Conservation (phyloP, 2,113 vertebrate genomes). For the Phyllostomus discolor region DNA sequence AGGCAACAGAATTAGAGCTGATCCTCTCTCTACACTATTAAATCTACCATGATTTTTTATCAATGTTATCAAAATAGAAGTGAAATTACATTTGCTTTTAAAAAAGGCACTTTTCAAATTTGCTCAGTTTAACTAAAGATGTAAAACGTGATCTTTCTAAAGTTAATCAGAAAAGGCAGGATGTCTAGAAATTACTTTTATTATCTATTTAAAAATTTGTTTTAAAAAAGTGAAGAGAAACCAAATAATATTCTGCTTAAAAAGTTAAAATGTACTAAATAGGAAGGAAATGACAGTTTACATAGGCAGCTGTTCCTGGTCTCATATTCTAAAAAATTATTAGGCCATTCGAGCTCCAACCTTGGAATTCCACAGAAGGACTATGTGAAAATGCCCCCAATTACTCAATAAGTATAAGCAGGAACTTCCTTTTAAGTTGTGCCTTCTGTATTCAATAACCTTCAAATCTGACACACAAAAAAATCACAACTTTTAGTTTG, state of each 20-base stretch:
- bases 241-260: slow-evolving; percentile 25
- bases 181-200: slow-evolving; percentile 40
- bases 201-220: slow-evolving; percentile 44
- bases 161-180: slow-evolving; percentile 9
- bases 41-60: background rate
- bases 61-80: background rate
- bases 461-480: slow-evolving; percentile 34
- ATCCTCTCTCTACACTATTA: background rate
- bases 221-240: slow-evolving; percentile 36
- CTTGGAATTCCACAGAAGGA: slow-evolving; percentile 13
- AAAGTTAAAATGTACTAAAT: slow-evolving; percentile 15
- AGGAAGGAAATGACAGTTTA: slow-evolving; percentile 29
- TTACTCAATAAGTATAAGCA: background rate
- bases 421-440: background rate
- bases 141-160: slow-evolving; percentile 2
- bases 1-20: no score
- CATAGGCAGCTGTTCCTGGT: slow-evolving; percentile 12
- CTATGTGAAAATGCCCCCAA: background rate
- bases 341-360: background rate
- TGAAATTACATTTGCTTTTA: slow-evolving; percentile 16
- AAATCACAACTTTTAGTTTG: slow-evolving; percentile 19
- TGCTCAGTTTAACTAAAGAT: background rate
- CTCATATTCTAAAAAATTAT: slow-evolving; percentile 42
- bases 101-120: slow-evolving; percentile 8
- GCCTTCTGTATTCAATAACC: background rate